Conservation (phyloP, 2,888 invertebrate species). For the Actias luna region DNA sequence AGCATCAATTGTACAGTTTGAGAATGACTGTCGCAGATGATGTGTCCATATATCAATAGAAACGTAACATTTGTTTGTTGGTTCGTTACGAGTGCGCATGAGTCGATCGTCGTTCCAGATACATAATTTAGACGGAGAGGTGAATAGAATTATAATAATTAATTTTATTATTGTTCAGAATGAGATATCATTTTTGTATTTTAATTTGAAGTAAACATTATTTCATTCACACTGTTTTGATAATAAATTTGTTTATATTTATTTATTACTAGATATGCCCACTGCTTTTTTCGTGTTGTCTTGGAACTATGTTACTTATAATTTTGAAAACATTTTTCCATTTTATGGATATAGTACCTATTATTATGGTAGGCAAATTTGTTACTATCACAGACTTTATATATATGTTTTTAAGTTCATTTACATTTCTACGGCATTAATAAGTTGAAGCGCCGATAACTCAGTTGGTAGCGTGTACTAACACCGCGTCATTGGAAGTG, state of each 20-base stretch:
- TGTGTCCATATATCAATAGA: constrained; percentile 42
- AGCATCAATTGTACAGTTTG: neutral
- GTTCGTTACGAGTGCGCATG: constrained; percentile 35
- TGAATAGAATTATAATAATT: constrained; percentile 52
- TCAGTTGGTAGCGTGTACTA: too few relatives aligned
- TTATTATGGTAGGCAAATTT: too few relatives aligned
- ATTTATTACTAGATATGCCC: too few relatives aligned
- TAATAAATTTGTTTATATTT: neutral
- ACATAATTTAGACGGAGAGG: constrained; percentile 38
- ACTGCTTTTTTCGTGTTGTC: too few relatives aligned
- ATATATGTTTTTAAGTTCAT: too few relatives aligned
- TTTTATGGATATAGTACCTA: too few relatives aligned
- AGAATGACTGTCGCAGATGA: constrained; percentile 22
- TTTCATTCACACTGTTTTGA: neutral
- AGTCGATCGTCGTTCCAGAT: constrained; percentile 43
- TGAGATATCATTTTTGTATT: neutral
- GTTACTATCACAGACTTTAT: too few relatives aligned
- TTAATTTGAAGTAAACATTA: neutral
- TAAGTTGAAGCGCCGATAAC: too few relatives aligned
- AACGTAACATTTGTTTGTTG: constrained; percentile 45
- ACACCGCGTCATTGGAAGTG: too few relatives aligned
- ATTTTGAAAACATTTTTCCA: too few relatives aligned
- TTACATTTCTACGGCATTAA: too few relatives aligned
- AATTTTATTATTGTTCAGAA: constrained; percentile 16
- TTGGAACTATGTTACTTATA: too few relatives aligned